Evolutionary conservation across 92 coral and sea anemone species (phyloP).

Genomic region (Pocillopora meandrina): DNA sequence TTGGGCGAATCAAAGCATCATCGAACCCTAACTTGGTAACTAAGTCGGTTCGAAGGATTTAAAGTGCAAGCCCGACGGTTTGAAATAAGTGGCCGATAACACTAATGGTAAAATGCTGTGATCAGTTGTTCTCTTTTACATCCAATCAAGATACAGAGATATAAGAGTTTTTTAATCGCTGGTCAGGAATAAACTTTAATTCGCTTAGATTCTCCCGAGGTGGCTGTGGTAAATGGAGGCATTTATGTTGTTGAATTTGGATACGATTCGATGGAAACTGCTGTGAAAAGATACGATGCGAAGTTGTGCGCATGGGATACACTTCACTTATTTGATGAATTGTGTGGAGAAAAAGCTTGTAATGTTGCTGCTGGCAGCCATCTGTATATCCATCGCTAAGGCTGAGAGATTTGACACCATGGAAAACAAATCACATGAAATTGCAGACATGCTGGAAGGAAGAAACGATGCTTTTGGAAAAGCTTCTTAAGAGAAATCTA

Average conservation of each 20-base stretch:
- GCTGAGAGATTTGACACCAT: background rate
- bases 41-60: too few relatives aligned
- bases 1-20: too few relatives aligned
- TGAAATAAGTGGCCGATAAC: accelerated
- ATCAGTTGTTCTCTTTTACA: background rate
- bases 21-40: too few relatives aligned
- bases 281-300: background rate
- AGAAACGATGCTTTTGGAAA: background rate
- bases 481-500: background rate
- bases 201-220: background rate
- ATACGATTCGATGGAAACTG: background rate
- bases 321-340: too few relatives aligned
- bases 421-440: too few relatives aligned
- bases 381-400: background rate
- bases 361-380: too few relatives aligned
- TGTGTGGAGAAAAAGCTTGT: too few relatives aligned
- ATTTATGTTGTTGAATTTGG: background rate
- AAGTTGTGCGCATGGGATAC: too few relatives aligned
- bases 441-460: too few relatives aligned
- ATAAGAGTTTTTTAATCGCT: background rate
- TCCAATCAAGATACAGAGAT: background rate
- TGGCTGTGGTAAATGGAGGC: background rate
- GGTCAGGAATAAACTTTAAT: background rate
- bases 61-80: too few relatives aligned
- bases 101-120: background rate